A percentile compares a stretch with the other conserved stretches of the same genome.
Conservation (phyloP, 2,797 vertebrate genomes). For the Aselliscus stoliczkanus region DNA sequence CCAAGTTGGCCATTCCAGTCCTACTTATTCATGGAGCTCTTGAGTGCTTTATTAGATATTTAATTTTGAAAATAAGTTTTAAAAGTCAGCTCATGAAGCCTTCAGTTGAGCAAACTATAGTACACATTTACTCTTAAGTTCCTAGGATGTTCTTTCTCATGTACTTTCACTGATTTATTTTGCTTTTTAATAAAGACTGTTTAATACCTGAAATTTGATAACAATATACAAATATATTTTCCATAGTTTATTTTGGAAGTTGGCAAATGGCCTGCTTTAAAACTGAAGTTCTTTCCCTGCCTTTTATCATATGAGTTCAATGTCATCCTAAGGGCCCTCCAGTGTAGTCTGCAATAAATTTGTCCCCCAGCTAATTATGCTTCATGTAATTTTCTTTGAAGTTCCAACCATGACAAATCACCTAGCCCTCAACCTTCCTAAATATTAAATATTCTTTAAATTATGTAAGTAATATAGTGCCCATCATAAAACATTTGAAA, state of each 20-base stretch:
- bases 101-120: background rate
- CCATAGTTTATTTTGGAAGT: conserved; percentile 39
- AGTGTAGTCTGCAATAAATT: conserved; percentile 2
- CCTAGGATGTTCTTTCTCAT: background rate
- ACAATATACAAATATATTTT: conserved; percentile 27
- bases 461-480: conserved; percentile 7
- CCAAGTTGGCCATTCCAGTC: background rate
- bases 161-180: background rate
- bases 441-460: background rate
- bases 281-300: background rate
- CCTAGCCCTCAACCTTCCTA: background rate
- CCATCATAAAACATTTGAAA: conserved; percentile 24
- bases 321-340: background rate
- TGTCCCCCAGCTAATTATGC: background rate
- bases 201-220: background rate
- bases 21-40: background rate
- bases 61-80: conserved; percentile 49
- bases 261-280: conserved; percentile 59
- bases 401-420: background rate
- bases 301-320: conserved; percentile 51
- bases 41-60: background rate
- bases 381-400: background rate
- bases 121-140: conserved; percentile 9
- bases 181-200: conserved; percentile 3
- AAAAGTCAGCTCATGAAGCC: background rate